Percentiles rank a stretch among this genome's conserved stretches.
Conservation (phyloP, 2,797 vertebrate species). For the Hybognathus amarus region DNA sequence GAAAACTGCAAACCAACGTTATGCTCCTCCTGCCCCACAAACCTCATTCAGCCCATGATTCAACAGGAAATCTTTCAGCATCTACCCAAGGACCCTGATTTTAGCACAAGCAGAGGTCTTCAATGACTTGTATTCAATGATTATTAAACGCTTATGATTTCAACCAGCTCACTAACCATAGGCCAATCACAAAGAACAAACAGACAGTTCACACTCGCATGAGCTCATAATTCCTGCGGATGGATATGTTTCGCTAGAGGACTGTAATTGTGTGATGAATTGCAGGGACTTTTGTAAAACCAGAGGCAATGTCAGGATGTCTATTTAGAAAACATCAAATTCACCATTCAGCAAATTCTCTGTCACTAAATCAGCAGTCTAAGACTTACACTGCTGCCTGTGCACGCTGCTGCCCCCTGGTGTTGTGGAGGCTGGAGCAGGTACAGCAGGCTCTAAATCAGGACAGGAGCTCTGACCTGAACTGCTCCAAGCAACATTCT, state of each 20-base stretch:
- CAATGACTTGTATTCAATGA: background rate
- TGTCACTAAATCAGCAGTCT: conserved; percentile 33
- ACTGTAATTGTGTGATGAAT: background rate
- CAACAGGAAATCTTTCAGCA: background rate
- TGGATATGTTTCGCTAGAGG: background rate
- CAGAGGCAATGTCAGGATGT: conserved; percentile 14
- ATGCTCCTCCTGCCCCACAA: background rate
- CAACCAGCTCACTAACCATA: conserved; percentile 8
- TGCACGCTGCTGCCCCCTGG: conserved; percentile 69
- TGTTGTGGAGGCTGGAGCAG: conserved; percentile 72
- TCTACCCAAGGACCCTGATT: background rate
- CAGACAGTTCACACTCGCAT: background rate
- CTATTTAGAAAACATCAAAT: background rate
- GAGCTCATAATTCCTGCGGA: background rate
- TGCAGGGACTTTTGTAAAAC: conserved; percentile 6
- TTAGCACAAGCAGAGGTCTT: background rate
- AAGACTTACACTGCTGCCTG: conserved; percentile 71
- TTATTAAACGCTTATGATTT: background rate
- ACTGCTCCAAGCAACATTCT: conserved; percentile 80
- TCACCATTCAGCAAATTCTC: background rate
- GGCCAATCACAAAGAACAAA: background rate
- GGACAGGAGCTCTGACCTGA: conserved; percentile 76
- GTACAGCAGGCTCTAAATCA: conserved; percentile 76
- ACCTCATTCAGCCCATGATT: conserved; percentile 1
- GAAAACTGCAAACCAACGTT: conserved; percentile 14